Evolutionary conservation across 2,888 invertebrate genomes (phyloP), one percentile per base, ranked within the genome.

Genomic region (Mechanitis mazaeus): DNA sequence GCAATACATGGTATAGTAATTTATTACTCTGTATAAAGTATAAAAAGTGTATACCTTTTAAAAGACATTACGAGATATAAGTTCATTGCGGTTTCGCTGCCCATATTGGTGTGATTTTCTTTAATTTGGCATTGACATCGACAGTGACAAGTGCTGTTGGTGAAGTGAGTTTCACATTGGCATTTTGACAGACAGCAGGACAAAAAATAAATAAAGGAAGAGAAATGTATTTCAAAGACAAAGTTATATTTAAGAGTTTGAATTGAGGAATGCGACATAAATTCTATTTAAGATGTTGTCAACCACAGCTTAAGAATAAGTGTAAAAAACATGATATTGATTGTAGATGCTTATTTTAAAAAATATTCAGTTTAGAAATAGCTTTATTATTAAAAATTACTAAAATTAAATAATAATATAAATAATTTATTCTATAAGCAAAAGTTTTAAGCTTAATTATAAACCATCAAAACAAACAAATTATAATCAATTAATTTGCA

Each of bases 81-180:
- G 50, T 55, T 58, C 62, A 70, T 63, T 67, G 64, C 67, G 53
- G 54, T 60, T 74, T 72, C 75, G 75, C 76, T 68, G 72, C 76
- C 79, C 82, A 79, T 79, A 79, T 79, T 74, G 76, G 73, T 73
- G 76, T 73, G 74, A 69, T 67, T 80, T 78, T 70, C 75, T 81
- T 82, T 84, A 83, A 84, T 84, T 86, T 84, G 83, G 82, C 79
- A 78, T 66, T 68, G 71, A 68, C 68, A 75, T 69, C 71, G 75
- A 78, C 77, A 75, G 75, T 80, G 84, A 85, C 81, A 80, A 82
- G 79, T 74, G 76, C 76, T 76, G 73, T 71, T 69, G 76, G 72
- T 67, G 69, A 64, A 65, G 72, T 73, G 42, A 3, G 9, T 73
- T 78, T 75, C 78, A 76, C 76, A 75, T 76, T 79, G 81, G 83